Conservation (phyloP, 2,113 vertebrate genomes). For the Cariama cristata region DNA sequence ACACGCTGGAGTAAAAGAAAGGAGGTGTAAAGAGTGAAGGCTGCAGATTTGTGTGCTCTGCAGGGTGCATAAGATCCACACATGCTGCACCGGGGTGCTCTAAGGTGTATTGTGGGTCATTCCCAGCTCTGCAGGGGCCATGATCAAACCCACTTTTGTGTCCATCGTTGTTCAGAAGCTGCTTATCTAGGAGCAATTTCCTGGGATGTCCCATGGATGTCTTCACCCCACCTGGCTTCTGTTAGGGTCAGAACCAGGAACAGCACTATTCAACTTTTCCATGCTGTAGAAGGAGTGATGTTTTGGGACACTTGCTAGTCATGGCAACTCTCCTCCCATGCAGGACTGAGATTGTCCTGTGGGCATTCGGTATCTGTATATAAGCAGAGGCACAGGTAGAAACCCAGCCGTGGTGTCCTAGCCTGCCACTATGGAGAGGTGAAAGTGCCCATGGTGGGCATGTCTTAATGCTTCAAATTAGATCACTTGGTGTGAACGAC, state of each 20-base stretch:
- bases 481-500: background rate
- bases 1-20: background rate
- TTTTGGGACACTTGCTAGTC: background rate
- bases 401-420: background rate
- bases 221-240: background rate
- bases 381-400: background rate
- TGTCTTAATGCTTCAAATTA: background rate
- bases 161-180: background rate
- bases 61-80: background rate
- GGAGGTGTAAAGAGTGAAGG: background rate
- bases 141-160: background rate
- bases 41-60: background rate
- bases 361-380: too few relatives aligned
- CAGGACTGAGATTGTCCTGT: background rate
- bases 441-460: background rate
- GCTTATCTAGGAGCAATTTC: background rate
- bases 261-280: background rate
- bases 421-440: background rate
- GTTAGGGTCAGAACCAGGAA: background rate
- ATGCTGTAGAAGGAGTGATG: background rate
- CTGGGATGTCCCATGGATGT: background rate
- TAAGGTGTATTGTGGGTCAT: background rate
- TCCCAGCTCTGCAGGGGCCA: background rate
- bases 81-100: background rate
- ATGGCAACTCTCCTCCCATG: background rate